Evolutionary conservation across 2,113 vertebrate genomes (phyloP).

Genomic region (Mohoua ochrocephala): DNA sequence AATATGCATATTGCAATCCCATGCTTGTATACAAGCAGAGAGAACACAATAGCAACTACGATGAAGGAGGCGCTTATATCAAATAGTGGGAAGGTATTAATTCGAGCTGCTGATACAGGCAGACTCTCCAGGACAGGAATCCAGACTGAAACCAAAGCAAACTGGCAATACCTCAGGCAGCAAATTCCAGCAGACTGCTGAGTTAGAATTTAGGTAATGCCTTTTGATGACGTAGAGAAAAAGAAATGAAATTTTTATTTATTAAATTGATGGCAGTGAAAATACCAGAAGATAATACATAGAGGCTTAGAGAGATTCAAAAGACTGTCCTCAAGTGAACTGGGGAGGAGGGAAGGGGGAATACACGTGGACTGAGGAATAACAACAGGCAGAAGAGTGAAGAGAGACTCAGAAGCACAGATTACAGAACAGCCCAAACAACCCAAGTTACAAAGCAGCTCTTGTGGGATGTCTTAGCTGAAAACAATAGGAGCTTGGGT

Average conservation of each 20-base stretch:
- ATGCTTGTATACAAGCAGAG: neutral
- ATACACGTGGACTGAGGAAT: neutral
- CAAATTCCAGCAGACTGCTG: neutral
- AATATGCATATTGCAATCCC: neutral
- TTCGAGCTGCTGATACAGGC: neutral
- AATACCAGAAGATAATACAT: neutral
- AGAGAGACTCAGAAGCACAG: neutral
- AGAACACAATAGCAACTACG: neutral
- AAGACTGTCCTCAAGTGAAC: neutral
- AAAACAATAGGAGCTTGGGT: neutral
- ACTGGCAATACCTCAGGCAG: neutral
- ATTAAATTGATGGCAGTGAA: neutral
- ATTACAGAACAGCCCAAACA: neutral
- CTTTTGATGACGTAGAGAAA: neutral
- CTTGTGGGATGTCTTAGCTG: neutral
- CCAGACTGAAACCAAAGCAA: neutral
- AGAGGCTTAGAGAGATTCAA: neutral
- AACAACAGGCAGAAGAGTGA: neutral
- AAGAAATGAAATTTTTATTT: neutral
- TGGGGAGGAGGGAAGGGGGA: neutral
- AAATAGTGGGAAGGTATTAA: neutral
- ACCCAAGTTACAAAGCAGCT: neutral
- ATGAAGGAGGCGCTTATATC: neutral
- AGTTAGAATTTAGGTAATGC: neutral
- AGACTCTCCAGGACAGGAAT: neutral